Evolutionary conservation across 2,888 invertebrate genomes (phyloP).

Genomic region (Melipona bicolor): DNA sequence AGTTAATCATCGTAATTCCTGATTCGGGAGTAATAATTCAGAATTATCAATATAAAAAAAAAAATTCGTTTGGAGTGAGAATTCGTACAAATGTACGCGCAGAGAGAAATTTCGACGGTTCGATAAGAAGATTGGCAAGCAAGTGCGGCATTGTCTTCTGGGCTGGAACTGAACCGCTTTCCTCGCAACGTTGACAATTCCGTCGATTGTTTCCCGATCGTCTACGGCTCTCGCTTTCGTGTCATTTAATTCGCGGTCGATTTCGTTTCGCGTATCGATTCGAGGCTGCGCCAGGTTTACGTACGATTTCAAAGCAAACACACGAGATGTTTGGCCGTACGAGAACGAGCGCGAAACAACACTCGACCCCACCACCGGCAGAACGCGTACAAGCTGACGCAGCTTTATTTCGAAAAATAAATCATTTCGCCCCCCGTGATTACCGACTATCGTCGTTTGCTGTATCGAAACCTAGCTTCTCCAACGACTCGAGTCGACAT

Average conservation of each 20-base stretch:
- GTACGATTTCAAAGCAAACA: conserved; percentile 59
- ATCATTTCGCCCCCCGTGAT: conserved; percentile 4
- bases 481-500: neutral
- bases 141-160: conserved; percentile 38
- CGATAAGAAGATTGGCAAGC: conserved; percentile 27
- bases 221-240: conserved; percentile 36
- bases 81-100: no score
- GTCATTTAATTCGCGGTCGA: conserved; percentile 52
- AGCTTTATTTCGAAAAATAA: conserved; percentile 7
- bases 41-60: neutral
- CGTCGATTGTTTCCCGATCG: conserved; percentile 39
- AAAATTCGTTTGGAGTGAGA: neutral
- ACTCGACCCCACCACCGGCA: neutral
- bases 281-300: conserved; percentile 41
- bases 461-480: neutral
- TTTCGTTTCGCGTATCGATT: conserved; percentile 50
- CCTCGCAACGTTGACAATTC: conserved; percentile 35
- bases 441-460: neutral
- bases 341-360: conserved; percentile 43
- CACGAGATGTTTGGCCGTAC: conserved; percentile 38
- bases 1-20: neutral
- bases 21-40: neutral
- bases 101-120: neutral
- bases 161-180: conserved; percentile 8
- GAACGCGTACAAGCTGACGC: conserved; percentile 9